These are phyloP conservation scores for Enteromius paludinosus DNA, from an alignment of 2,797 vertebrate species.

Conservation along the genomic window DNA sequence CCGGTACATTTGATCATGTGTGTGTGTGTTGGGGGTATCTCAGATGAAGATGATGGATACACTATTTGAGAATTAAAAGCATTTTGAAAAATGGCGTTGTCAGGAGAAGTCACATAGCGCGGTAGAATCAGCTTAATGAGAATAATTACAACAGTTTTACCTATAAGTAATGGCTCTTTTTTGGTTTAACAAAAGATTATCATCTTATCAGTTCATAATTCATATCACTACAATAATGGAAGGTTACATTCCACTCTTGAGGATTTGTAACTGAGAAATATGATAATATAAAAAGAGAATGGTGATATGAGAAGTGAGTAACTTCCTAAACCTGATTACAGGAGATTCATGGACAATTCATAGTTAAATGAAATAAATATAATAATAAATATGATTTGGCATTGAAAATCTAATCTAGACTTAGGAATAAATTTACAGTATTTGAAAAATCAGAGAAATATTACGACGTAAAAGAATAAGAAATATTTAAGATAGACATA, in stretches of 20 bases:
- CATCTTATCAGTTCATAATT: constrained; percentile 52
- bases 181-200: constrained; percentile 53
- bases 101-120: constrained; percentile 40
- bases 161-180: constrained; percentile 33
- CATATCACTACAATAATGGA: constrained; percentile 19
- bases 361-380: not conserved
- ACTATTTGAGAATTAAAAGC: constrained; percentile 50
- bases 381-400: not conserved
- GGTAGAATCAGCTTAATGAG: constrained; percentile 23
- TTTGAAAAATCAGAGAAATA: not conserved
- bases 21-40: constrained; percentile 30
- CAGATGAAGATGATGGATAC: constrained; percentile 46
- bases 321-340: constrained; percentile 18
- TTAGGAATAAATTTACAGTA: not conserved
- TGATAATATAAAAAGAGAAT: constrained; percentile 13
- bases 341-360: constrained; percentile 4
- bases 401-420: not conserved
- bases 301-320: constrained; percentile 24
- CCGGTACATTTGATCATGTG: constrained; percentile 62
- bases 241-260: constrained; percentile 25
- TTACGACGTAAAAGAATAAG: not conserved
- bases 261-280: constrained; percentile 28
- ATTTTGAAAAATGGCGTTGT: constrained; percentile 55
- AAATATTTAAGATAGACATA: not conserved
- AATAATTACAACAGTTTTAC: constrained; percentile 54